Conservation (phyloP, 2,797 vertebrate species). For the Macroramphosus scolopax region DNA sequence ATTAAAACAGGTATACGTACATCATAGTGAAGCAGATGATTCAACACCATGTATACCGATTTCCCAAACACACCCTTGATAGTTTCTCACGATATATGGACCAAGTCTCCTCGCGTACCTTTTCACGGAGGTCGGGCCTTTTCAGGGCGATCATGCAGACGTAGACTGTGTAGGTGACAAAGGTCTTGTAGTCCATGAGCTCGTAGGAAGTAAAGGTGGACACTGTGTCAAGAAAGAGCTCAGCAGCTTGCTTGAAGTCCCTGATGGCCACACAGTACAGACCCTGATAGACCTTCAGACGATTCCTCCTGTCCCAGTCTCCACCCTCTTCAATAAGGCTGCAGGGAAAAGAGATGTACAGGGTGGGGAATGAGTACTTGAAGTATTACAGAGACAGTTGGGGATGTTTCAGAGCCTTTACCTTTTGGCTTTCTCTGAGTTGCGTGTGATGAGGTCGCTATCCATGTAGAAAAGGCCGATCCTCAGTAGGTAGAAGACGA, state of each 20-base stretch:
- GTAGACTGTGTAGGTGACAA: slow-evolving; percentile 96
- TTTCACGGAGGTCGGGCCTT: slow-evolving; percentile 94
- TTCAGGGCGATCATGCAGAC: slow-evolving; percentile 98
- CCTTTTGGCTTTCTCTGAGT: slow-evolving; percentile 98
- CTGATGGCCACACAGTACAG: slow-evolving; percentile 96
- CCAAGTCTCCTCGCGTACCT: slow-evolving; percentile 80
- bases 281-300: slow-evolving; percentile 97
- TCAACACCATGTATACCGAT: no score
- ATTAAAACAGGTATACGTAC: no score
- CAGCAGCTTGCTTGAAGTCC: slow-evolving; percentile 96
- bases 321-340: slow-evolving; percentile 98
- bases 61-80: no score
- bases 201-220: slow-evolving; percentile 99
- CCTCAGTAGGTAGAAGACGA: slow-evolving; percentile 94
- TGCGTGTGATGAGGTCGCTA: slow-evolving; percentile 96
- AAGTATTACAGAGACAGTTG: neutral
- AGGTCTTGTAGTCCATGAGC: slow-evolving; percentile 99
- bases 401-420: slow-evolving; percentile 40
- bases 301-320: slow-evolving; percentile 97
- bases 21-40: no score
- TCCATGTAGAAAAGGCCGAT: slow-evolving; percentile 99
- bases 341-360: neutral
- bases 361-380: neutral
- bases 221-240: slow-evolving; percentile 97
- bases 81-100: no score